Percentiles rank a stretch among this genome's conserved stretches.
Conservation (phyloP, 2,888 invertebrate genomes). For the Conus canariensis region DNA sequence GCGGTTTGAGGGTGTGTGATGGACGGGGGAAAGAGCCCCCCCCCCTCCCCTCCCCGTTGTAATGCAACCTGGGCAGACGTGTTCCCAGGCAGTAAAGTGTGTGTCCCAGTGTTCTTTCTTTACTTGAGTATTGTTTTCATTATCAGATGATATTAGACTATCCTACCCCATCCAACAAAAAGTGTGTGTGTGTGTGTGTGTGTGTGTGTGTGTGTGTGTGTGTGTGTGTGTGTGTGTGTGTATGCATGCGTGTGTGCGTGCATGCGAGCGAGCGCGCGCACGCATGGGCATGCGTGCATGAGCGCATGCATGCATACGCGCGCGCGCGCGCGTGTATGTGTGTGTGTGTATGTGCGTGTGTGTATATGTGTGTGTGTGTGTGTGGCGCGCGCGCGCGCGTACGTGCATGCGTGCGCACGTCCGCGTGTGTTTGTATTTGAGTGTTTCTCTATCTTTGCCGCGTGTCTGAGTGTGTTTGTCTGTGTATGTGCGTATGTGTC, state of each 20-base stretch:
- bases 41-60: no score
- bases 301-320: background rate
- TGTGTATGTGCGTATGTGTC: background rate
- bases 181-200: no score
- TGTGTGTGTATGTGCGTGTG: background rate
- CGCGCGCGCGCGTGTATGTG: background rate
- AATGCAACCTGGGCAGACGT: no score
- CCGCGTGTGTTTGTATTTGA: background rate
- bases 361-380: constrained; percentile 10
- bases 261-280: background rate
- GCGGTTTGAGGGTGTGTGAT: no score
- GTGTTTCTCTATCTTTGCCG: background rate
- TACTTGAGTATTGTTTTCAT: no score
- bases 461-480: background rate
- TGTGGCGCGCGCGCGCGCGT: no score
- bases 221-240: constrained; percentile 19
- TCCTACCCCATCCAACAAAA: no score
- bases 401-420: background rate
- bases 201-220: background rate
- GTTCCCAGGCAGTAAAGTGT: no score
- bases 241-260: constrained; percentile 16
- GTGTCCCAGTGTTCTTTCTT: no score
- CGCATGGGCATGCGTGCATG: background rate
- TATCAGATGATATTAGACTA: no score
- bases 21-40: no score